Conservation (phyloP, 2,113 vertebrate species). For the Lathamus discolor region DNA sequence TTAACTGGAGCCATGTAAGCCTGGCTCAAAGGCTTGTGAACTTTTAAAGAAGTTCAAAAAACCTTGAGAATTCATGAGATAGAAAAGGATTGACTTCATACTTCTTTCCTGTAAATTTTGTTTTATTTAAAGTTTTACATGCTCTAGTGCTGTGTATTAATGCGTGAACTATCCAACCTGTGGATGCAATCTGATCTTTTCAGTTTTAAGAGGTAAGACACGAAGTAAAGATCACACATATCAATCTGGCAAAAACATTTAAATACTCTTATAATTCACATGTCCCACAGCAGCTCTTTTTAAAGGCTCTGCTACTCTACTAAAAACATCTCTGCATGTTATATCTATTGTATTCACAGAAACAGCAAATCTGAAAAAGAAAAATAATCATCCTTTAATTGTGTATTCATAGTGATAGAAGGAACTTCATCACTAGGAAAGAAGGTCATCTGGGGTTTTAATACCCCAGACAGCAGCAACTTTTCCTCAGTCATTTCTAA, state of each 20-base stretch:
- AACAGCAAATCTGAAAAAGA: neutral
- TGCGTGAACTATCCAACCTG: neutral
- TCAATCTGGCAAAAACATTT: neutral
- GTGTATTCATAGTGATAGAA: neutral
- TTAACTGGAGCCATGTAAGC: slow-evolving; percentile 17
- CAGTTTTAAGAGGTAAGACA: neutral
- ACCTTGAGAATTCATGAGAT: slow-evolving; percentile 17
- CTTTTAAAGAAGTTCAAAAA: slow-evolving; percentile 46
- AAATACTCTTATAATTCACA: neutral
- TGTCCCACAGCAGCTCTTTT: neutral
- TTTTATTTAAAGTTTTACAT: slow-evolving; percentile 18
- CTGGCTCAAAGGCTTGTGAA: slow-evolving; percentile 42
- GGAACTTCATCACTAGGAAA: neutral
- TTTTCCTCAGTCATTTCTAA: neutral
- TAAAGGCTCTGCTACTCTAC: neutral
- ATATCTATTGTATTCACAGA: neutral
- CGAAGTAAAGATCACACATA: neutral
- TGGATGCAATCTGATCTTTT: neutral
- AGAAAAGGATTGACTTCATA: neutral
- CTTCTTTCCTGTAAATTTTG: slow-evolving; percentile 1
- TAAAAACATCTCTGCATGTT: neutral
- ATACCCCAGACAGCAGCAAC: neutral
- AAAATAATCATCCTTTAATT: neutral
- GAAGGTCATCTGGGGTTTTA: neutral
- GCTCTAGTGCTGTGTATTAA: neutral